Evolutionary conservation across 2,797 vertebrate species (phyloP), one percentile per base, ranked within the genome.

Genomic region (Melanotaenia trifasciata): DNA sequence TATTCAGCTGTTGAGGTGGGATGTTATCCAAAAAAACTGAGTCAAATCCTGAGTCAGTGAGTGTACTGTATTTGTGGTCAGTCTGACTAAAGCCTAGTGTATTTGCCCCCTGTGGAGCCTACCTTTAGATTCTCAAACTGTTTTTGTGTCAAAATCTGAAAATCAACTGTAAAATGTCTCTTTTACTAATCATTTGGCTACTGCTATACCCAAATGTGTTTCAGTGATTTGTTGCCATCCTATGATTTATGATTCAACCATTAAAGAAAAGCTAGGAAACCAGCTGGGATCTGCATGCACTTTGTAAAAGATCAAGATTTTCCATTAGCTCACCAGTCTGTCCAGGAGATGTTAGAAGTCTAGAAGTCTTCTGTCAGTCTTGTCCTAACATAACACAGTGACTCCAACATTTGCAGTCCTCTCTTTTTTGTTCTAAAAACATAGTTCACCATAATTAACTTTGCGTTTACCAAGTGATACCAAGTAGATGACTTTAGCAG

Each of bases 301-400:
- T 86, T 76, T 76, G 74, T 77, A 60, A 79, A 85, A 88, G 85
- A 86, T 86, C 79, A 84, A 84, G 72, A 81, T 87, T 91, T 93
- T 92, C 89, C 90, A 90, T 92, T 86, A 92, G 76, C 84, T 92
- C 91, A 92, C 72, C 58, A 35, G 47, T 38, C 72, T 80, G 85
- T 87, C 78, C 84, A 80, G 72, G 74, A 80, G 61, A 68, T 60
- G 40, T 81, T 74, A 84, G 24, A 81, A 87, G 65, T 67, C n/a
- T n/a, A 63, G 75, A 77, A 66, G 60, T 64, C 72, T 81, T 81
- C 79, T 78, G 64, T 86, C 64, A 87, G 68, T 51, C 43, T 10
- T 71, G 58, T 32, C 53, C 58, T 64, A 66, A 65, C 77, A 71
- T 59, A 67, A 70, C 60, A 75, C 38, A 67, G 32, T 1, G 16